Base-by-base conservation (phyloP, 2,113 vertebrate species). In the Microtus montanus region DNA sequence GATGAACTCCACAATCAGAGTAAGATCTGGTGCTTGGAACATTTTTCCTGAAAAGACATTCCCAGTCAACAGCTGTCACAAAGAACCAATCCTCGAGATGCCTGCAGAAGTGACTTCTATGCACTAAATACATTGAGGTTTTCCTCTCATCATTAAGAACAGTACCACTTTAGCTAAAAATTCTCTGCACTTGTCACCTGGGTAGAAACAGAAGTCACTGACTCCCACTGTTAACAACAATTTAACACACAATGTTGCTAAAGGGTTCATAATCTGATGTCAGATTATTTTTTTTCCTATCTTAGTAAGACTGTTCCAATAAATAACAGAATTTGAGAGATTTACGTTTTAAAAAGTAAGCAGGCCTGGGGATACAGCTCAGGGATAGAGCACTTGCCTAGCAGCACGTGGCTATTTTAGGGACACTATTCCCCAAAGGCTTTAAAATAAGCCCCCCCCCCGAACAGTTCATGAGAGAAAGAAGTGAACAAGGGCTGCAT, bases 1-100 rank as follows among this genome's bases (percentile, higher is more conserved):
- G 98, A 99, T 99, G 98, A 99, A 99, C 98, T 99, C 99, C 87
- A 99, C 99, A 90, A 99, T 99, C 95, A 99, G 99, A 97, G 99
- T 99, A 78, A 99, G 98, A 98, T 99, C 99, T 71, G 99, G 99
- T 63, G 99, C 99, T 98, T 99, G 99, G 97, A 99, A 99, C 99
- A 99, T 99, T 98, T 99, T 99, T 95, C 99, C 99, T 99, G 98
- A 41, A 97, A 97, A 92, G 94, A 98, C 24, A 98, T 73, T 94
- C 28, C n/a, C 93, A 80, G 96, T 96, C 74, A 97, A 93, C 20
- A 96, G 86, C 66, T 95, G 33, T 94, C 97, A 96, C n/a, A 90
- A 93, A 91, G 91, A 91, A 95, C 58, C 92, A 77, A 78, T 3
- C 14, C 38, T n/a, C 71, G 80, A 70, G 61, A 1, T 1, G 17